Percentiles rank a stretch among this genome's conserved stretches.
phyloP scores from a whole-genome alignment of 2,888 invertebrate species.

The Caenorhabditis macrosperma region DNA sequence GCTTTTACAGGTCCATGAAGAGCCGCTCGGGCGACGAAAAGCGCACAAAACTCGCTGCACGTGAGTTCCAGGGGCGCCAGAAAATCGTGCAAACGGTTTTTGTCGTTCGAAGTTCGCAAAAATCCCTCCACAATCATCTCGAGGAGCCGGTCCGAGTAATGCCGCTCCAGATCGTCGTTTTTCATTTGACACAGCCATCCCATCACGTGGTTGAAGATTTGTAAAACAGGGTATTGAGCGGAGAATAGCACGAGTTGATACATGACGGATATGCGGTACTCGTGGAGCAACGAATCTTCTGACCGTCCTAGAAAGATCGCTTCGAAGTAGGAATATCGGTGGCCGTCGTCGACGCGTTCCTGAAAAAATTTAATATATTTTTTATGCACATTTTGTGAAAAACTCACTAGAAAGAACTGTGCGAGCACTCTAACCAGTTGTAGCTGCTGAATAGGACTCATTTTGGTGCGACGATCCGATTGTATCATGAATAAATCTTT shows the following conservation, averaged over 20 bases:
- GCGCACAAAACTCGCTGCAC: constrained; percentile 63
- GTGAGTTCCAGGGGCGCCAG: constrained; percentile 54
- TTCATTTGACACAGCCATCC: constrained; percentile 61
- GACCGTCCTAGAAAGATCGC: constrained; percentile 67
- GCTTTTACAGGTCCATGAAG: constrained; percentile 31
- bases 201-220: constrained; percentile 57
- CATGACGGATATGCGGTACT: constrained; percentile 54
- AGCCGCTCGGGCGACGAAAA: constrained; percentile 63
- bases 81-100: constrained; percentile 49
- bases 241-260: constrained; percentile 59
- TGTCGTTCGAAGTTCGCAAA: constrained; percentile 22
- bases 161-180: constrained; percentile 8
- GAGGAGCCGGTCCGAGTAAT: constrained; percentile 59
- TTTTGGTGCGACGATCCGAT: constrained; percentile 58
- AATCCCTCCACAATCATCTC: constrained; percentile 64
- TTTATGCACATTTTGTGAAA: too few species aligned
- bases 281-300: constrained; percentile 60
- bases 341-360: constrained; percentile 62
- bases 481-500: constrained; percentile 65
- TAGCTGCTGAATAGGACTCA: constrained; percentile 60
- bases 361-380: too few species aligned
- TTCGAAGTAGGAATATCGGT: constrained; percentile 63
- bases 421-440: constrained; percentile 48
- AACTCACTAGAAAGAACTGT: constrained; percentile 60
- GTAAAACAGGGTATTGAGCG: constrained; percentile 62